Base-by-base conservation (phyloP, 2,113 vertebrate genomes). In the Copsychus sechellarum region DNA sequence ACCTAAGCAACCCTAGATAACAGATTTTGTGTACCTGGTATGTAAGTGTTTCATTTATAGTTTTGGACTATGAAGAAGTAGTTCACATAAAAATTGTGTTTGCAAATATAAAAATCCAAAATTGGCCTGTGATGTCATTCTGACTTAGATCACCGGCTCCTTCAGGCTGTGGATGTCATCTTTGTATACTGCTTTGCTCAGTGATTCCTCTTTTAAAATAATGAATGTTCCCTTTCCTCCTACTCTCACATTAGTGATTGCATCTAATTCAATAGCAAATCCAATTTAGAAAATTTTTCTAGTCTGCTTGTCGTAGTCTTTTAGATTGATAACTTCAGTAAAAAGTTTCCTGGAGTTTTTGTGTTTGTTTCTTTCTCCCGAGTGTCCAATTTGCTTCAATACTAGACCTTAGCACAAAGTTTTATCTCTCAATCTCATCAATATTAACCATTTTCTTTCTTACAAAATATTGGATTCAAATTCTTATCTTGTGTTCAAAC, bases 151-250 rank as follows among this genome's bases (percentile, higher is more conserved):
- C 93, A 92, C 76, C 45, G 72, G 14, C 67, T 93, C 90, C 93
- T 96, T 93, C 56, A 72, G 96, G 96, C 92, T 70, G 43, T 40
- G n/a, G 67, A 81, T 92, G 92, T 88, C 93, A 78, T 86, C 21
- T 88, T 51, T 81, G 43, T 78, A 8, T 71, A 33, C 66, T 43
- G 51, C 64, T 88, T 70, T 71, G 6, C 40, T 86, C 67, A 60
- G 17, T 96, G 94, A 95, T 54, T 85, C 67, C 17, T 77, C 58
- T 77, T 79, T 53, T 61, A 67, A 94, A 94, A 70, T 94, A 96
- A 83, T 81, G 71, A 65, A 70, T 78, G 67, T 88, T 92, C 50
- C 60, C 71, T 79, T 96, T 45, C 14, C 14, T 90, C 40, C 43
- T 84, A 29, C 56, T 80, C 51, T 74, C 34, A 38, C 61, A 70